Percentiles rank a stretch among this genome's conserved stretches.
These are phyloP conservation scores for Xestobium rufovillosum DNA, from an alignment of 2,888 invertebrate genomes.

Conservation along the genomic window DNA sequence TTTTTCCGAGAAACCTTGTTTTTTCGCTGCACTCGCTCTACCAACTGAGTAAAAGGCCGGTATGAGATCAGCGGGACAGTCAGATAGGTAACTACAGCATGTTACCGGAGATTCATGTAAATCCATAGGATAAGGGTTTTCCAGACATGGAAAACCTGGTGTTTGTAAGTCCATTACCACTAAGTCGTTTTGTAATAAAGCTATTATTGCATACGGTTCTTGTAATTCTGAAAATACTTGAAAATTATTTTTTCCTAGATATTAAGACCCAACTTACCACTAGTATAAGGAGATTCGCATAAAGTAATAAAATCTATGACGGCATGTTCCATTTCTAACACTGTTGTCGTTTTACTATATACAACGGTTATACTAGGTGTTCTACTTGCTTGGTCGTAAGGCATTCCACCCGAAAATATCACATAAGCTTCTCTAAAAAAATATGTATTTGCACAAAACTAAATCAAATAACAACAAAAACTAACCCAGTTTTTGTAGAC, in stretches of 20 bases:
- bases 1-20: conserved; percentile 78
- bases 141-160: conserved; percentile 95
- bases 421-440: conserved; percentile 79
- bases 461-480: conserved; percentile 9
- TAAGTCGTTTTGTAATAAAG: conserved; percentile 94
- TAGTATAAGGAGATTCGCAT: conserved; percentile 89
- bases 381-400: conserved; percentile 81
- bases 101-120: conserved; percentile 98
- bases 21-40: conserved; percentile 58
- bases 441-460: conserved; percentile 11
- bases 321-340: conserved; percentile 98
- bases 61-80: conserved; percentile 96
- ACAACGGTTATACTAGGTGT: conserved; percentile 93
- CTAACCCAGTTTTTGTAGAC: conserved; percentile 74
- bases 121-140: conserved; percentile 99
- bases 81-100: conserved; percentile 92
- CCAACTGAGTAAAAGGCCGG: conserved; percentile 98
- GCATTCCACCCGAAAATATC: conserved; percentile 95
- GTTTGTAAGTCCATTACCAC: conserved; percentile 95
- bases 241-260: conserved; percentile 6
- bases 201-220: conserved; percentile 97
- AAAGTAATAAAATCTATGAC: conserved; percentile 95
- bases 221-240: conserved; percentile 68
- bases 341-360: conserved; percentile 93
- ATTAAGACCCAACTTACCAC: conserved; percentile 54